Conservation (phyloP, 2,888 invertebrate genomes). For the Eledona agricola region DNA sequence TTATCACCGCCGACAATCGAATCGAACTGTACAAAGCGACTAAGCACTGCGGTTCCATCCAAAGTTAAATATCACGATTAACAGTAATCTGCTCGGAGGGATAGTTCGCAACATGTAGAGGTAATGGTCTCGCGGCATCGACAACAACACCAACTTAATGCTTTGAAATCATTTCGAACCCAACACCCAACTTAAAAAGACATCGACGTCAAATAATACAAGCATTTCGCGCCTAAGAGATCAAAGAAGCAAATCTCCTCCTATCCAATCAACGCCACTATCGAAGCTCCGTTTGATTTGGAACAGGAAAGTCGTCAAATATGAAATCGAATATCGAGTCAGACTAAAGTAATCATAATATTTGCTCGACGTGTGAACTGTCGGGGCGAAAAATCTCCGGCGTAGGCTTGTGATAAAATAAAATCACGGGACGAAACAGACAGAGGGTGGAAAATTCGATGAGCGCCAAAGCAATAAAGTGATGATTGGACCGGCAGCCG, state of each 20-base stretch:
- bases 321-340: constrained; percentile 59
- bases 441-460: constrained; percentile 60
- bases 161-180: too few relatives aligned
- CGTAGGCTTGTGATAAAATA: constrained; percentile 45
- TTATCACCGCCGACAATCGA: constrained; percentile 38
- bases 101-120: constrained; percentile 46
- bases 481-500: constrained; percentile 60
- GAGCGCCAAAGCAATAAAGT: constrained; percentile 61
- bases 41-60: constrained; percentile 49
- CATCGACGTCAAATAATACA: constrained; percentile 37
- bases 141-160: constrained; percentile 51
- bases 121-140: constrained; percentile 56
- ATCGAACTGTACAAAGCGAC: constrained; percentile 48
- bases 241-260: constrained; percentile 36
- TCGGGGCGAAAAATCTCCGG: constrained; percentile 40
- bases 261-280: constrained; percentile 50
- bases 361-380: constrained; percentile 58
- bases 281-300: constrained; percentile 50
- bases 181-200: too few relatives aligned
- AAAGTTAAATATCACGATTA: constrained; percentile 57
- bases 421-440: constrained; percentile 57
- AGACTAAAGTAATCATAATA: constrained; percentile 60
- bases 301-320: constrained; percentile 53
- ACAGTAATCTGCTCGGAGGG: constrained; percentile 54
- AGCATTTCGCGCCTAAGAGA: constrained; percentile 31